Evolutionary conservation across 2,113 vertebrate genomes (phyloP), one percentile per base, ranked within the genome.

Genomic region (Ellobius talpinus): DNA sequence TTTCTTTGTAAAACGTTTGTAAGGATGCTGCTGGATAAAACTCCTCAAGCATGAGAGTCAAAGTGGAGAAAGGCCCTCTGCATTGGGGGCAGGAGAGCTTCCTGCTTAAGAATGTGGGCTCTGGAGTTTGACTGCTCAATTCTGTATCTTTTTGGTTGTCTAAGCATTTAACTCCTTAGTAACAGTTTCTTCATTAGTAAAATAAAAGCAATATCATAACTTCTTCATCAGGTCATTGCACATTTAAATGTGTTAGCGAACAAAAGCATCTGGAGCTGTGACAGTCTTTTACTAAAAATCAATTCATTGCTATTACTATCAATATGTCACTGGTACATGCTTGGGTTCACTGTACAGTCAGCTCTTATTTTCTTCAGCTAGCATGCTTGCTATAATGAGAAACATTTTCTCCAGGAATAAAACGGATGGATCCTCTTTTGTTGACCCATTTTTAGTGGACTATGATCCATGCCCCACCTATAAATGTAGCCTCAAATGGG

Each of bases 191-290:
- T 86, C 39, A 42, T 55, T 23, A 50, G 74, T 63, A 88, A 93
- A 82, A 89, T 47, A 26, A n/a, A 23, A 7, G 42, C 36, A 58
- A 14, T 26, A 90, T 77, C 0, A 90, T 23, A 96, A 94, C 29
- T 45, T 77, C 73, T 61, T 45, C 58, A 36, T 33, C 63, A 7
- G 42, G 16, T 77, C 36, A 82, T 0, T 87, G 50, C 14, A 42
- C 33, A 87, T 82, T 91, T 77, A 87, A 82, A 65, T 72, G 52
- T 61, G 19, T 88, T 79, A 92, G 78, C 55, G 73, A 84, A 94
- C 31, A 1, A 68, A 91, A 84, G 21, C 76, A 84, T 33, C 17
- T 36, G 74, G 42, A 76, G 65, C 4, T 61, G 9, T 11, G 65
- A 16, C 29, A 73, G 66, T 70, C 29, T 94, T 55, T 72, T 68